phyloP scores from a whole-genome alignment of 2,797 vertebrate genomes.

The Semaprochilodus insignis region DNA sequence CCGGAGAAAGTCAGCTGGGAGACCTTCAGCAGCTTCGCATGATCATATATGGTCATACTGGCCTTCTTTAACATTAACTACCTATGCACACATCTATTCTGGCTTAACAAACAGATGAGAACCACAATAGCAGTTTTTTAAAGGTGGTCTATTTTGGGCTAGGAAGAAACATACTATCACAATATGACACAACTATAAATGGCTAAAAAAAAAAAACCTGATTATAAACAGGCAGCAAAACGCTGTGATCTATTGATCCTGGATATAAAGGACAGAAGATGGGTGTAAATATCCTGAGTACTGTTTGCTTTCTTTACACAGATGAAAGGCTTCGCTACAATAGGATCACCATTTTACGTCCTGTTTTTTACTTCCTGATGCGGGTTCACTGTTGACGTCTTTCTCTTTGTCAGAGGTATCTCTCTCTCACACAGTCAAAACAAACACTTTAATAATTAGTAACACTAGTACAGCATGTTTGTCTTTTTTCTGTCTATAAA shows the following conservation, averaged over 20 bases:
- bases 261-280: constrained; percentile 10
- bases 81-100: constrained; percentile 25
- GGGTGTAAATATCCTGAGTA: constrained; percentile 20
- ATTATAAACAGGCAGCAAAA: constrained; percentile 8
- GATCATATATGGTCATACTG: not conserved
- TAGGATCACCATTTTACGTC: constrained; percentile 13
- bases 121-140: constrained; percentile 31
- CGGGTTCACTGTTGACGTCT: not conserved
- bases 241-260: not conserved
- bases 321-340: constrained; percentile 21
- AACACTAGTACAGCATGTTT: too few relatives aligned
- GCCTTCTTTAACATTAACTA: not conserved
- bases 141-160: constrained; percentile 22
- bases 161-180: not conserved
- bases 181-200: constrained; percentile 4
- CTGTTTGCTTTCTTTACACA: constrained; percentile 36
- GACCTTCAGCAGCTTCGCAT: not conserved
- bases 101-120: constrained; percentile 9
- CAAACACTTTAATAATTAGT: too few relatives aligned
- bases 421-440: not conserved
- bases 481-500: constrained; percentile 5
- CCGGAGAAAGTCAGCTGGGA: not conserved
- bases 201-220: not conserved
- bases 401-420: not conserved
- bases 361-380: constrained; percentile 7